phyloP scores from a whole-genome alignment of 92 coral and sea anemone species.

The Virgularia gustaviana region DNA sequence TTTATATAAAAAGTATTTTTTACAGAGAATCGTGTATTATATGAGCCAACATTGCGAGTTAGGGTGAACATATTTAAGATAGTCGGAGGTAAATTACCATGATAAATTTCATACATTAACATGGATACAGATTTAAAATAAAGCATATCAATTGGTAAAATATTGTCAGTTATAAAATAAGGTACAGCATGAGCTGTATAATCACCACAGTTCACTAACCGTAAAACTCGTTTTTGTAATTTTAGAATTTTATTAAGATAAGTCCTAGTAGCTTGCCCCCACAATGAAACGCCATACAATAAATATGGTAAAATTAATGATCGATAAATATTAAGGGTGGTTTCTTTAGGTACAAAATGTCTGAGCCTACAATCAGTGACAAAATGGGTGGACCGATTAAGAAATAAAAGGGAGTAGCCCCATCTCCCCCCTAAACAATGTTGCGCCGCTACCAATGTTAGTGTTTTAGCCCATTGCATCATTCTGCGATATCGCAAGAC shows the following conservation, averaged over 20 bases:
- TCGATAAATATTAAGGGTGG: conserved; percentile 34
- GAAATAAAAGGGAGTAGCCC: too few species aligned
- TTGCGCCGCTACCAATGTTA: too few species aligned
- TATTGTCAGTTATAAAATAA: conserved; percentile 36
- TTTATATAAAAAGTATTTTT: neutral
- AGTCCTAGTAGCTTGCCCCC: conserved; percentile 55
- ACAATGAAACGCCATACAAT: conserved; percentile 45
- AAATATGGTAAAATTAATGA: conserved; percentile 52
- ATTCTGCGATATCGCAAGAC: too few species aligned
- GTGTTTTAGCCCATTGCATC: too few species aligned
- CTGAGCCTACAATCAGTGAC: conserved; percentile 44
- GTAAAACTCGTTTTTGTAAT: conserved; percentile 50
- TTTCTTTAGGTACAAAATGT: conserved; percentile 50
- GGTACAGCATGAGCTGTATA: conserved; percentile 41
- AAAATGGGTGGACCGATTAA: too few species aligned
- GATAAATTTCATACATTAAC: conserved; percentile 51
- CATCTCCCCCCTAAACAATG: too few species aligned
- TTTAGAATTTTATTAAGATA: conserved; percentile 46
- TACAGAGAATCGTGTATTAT: neutral
- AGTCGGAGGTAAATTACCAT: conserved; percentile 34
- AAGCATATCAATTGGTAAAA: conserved; percentile 37
- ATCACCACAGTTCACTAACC: conserved; percentile 42
- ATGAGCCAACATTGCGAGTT: neutral
- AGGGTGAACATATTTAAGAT: conserved; percentile 36
- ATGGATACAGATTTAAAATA: conserved; percentile 38